Evolutionary conservation across 2,797 vertebrate genomes (phyloP), one percentile per base, ranked within the genome.

Genomic region (Todus mexicanus): DNA sequence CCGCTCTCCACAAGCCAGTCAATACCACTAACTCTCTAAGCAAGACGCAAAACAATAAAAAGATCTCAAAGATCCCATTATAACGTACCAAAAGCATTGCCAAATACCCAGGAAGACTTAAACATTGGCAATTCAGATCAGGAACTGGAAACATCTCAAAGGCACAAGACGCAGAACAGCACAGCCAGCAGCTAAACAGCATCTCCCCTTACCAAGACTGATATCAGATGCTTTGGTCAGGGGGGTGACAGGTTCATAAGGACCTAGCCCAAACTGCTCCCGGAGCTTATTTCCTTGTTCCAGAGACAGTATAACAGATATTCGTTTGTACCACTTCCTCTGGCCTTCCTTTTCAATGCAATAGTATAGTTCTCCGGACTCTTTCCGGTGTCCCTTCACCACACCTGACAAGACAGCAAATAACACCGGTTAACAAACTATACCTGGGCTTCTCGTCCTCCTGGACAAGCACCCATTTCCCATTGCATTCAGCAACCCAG

Each of bases 141-240:
- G 53, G 27, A 78, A 70, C 31, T 27, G 65, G 45, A 77, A 48
- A 18, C 29, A 66, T 22, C 51, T 84, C 64, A 74, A 79, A 92
- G 54, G 48, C 72, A 79, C 29, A 48, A 29, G 64, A 73, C 2
- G 2, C 33, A 82, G 70, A 95, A 73, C 18, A 84, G 61, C 70
- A 45, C 0, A 74, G 79, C 14, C 65, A 61, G 60, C 38, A 89
- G 47, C 51, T 53, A 78, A 57, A 25, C 4, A 61, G 38, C 53
- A 31, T 15, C 42, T n/a, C 25, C 66, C 65, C 97, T 96, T 83
- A 99, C 99, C 99, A 3, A 99, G 98, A 93, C 99, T 99, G 98
- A 99, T 99, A 97, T 99, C 99, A 6, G 99, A 98, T 65, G 99
- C 99, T 97, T 99, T 99, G 89, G 98, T 96, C 90, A 99, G 97